phyloP scores from a whole-genome alignment of 2,113 vertebrate species.

The Gymnogyps californianus region DNA sequence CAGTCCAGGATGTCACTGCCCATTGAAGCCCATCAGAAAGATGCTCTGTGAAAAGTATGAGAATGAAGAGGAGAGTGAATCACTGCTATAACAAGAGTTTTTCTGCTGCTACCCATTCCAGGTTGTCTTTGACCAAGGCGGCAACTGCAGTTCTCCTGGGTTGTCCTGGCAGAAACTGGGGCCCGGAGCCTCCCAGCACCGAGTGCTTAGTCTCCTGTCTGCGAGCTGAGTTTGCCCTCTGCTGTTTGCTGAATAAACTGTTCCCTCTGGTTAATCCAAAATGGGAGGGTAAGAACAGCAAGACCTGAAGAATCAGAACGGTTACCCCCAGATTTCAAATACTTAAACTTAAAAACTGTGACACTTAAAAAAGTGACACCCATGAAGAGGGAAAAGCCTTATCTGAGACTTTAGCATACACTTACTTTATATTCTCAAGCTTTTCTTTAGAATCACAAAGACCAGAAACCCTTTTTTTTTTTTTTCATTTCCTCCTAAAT shows the following conservation, averaged over 20 bases:
- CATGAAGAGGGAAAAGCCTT: background rate
- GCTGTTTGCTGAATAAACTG: background rate
- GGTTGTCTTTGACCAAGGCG: background rate
- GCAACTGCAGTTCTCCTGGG: background rate
- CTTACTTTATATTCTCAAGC: background rate
- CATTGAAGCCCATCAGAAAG: background rate
- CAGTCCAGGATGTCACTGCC: background rate
- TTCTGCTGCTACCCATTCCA: background rate
- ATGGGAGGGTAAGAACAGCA: background rate
- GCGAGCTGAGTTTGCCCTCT: constrained; percentile 47
- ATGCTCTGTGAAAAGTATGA: background rate
- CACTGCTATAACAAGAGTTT: background rate
- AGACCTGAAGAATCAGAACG: background rate
- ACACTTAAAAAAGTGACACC: background rate
- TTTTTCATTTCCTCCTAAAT: background rate
- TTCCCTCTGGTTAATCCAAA: background rate
- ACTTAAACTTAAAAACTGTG: background rate
- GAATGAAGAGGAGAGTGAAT: background rate
- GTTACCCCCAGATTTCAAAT: background rate
- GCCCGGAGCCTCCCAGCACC: accelerated
- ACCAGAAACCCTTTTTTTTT: background rate
- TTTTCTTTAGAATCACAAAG: background rate
- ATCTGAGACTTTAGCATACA: background rate
- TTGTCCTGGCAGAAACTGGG: background rate
- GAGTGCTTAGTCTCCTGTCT: background rate